Evolutionary conservation across 2,113 vertebrate genomes (phyloP).

Genomic region (Strix aluco): DNA sequence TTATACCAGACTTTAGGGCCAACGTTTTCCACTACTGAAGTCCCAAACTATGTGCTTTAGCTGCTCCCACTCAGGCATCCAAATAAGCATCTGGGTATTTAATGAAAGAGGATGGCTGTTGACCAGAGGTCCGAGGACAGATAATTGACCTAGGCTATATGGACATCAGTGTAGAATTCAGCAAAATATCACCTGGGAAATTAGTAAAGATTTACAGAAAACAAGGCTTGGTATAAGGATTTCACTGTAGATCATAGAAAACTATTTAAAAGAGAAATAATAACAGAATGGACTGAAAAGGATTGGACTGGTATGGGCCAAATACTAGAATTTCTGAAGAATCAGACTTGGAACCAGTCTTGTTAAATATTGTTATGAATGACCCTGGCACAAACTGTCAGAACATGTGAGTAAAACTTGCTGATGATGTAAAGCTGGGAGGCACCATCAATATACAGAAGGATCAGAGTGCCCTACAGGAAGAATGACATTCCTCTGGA

Average conservation of each 20-base stretch:
- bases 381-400: not conserved
- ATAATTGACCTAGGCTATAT: not conserved
- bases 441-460: not conserved
- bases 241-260: not conserved
- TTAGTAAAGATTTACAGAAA: not conserved
- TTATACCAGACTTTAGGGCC: not conserved
- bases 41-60: not conserved
- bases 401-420: not conserved
- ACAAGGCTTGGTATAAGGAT: not conserved
- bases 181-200: not conserved
- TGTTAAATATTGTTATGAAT: not conserved
- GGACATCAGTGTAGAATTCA: not conserved
- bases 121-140: not conserved
- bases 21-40: not conserved
- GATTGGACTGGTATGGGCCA: not conserved
- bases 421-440: not conserved
- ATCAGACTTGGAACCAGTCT: not conserved
- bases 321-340: not conserved
- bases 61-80: not conserved
- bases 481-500: not conserved
- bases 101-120: not conserved
- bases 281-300: not conserved
- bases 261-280: not conserved
- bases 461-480: not conserved
- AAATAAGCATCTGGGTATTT: not conserved